Conservation (phyloP, 2,888 invertebrate genomes). For the Ligdia adustata region DNA sequence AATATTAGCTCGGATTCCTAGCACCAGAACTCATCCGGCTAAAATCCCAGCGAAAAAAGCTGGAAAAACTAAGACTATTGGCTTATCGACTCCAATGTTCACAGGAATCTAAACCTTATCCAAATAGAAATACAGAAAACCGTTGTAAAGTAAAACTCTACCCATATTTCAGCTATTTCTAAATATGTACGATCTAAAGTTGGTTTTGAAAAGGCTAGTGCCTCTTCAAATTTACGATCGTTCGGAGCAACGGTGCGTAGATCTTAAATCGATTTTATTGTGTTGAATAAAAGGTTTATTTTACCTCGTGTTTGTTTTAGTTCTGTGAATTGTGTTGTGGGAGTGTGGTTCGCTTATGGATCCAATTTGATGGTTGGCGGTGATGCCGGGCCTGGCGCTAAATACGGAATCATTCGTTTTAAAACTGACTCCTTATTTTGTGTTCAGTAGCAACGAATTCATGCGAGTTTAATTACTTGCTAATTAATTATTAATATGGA, state of each 20-base stretch:
- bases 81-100: constrained; percentile 15
- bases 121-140: constrained; percentile 13
- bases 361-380: constrained; percentile 52
- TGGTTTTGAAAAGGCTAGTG: constrained; percentile 66
- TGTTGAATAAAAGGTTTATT: constrained; percentile 36
- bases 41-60: constrained; percentile 35
- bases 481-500: too few relatives aligned
- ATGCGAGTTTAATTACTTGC: too few relatives aligned
- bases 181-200: constrained; percentile 68
- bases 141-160: constrained; percentile 29
- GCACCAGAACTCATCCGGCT: constrained; percentile 45
- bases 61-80: constrained; percentile 15
- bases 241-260: constrained; percentile 11
- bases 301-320: constrained; percentile 30
- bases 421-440: constrained; percentile 3
- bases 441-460: neutral
- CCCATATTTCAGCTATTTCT: constrained; percentile 60
- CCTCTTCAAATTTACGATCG: constrained; percentile 61
- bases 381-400: constrained; percentile 27
- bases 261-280: constrained; percentile 47
- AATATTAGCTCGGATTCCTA: constrained; percentile 50
- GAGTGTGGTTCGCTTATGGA: constrained; percentile 43
- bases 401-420: constrained; percentile 16
- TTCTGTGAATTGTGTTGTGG: constrained; percentile 34
- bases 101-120: constrained; percentile 37